Percentiles rank a stretch among this genome's conserved stretches.
Conservation (phyloP, 1,140 invertebrate genomes). For the Neodiprion lecontei region DNA sequence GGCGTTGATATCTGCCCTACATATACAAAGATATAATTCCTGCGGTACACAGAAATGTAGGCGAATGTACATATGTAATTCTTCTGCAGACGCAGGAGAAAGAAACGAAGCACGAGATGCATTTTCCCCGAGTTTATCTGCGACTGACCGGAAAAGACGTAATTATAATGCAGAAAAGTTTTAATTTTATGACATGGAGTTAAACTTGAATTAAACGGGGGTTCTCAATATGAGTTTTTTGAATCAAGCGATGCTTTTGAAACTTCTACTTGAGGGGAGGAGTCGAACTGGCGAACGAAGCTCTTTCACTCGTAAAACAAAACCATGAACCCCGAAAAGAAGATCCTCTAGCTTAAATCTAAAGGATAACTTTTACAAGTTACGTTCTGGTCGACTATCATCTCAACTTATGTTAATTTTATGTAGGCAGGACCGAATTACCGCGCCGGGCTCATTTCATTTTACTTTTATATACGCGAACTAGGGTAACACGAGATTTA, state of each 20-base stretch:
- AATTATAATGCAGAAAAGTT: neutral
- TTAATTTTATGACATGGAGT: neutral
- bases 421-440: neutral
- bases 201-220: neutral
- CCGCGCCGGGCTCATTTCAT: neutral
- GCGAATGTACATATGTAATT: too few relatives aligned
- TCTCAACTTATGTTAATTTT: conserved; percentile 1
- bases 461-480: neutral
- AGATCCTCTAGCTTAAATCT: neutral
- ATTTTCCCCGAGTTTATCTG: neutral
- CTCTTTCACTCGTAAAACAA: neutral
- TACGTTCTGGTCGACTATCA: neutral
- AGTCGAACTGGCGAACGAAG: neutral
- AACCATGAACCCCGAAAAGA: neutral
- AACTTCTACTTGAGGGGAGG: neutral
- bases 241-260: neutral
- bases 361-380: neutral
- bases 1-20: too few relatives aligned
- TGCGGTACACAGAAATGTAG: too few relatives aligned
- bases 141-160: neutral
- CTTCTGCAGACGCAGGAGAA: too few relatives aligned
- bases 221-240: neutral
- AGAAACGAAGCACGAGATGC: neutral
- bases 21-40: too few relatives aligned
- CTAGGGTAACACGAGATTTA: too few relatives aligned